phyloP scores from a whole-genome alignment of 2,797 vertebrate genomes.

The Trichosurus vulpecula region DNA sequence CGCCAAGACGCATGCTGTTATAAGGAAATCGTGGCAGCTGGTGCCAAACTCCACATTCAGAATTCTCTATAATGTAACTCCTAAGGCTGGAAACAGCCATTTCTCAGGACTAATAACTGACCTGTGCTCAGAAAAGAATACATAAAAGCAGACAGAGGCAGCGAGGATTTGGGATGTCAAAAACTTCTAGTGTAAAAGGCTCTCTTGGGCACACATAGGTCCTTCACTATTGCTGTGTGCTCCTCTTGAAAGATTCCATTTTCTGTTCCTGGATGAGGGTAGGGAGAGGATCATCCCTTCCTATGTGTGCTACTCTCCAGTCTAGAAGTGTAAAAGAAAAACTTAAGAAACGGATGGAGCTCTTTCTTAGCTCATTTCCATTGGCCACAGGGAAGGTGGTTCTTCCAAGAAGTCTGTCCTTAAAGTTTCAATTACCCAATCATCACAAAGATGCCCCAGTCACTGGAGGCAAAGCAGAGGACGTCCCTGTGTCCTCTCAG shows the following conservation, averaged over 20 bases:
- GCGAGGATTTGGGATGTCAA: background rate
- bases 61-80: background rate
- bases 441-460: background rate
- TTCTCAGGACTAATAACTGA: background rate
- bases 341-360: background rate
- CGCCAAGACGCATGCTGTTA: background rate
- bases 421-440: background rate
- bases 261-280: background rate
- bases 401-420: background rate
- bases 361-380: background rate
- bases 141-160: background rate
- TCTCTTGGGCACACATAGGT: background rate
- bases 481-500: background rate
- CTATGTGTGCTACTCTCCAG: background rate
- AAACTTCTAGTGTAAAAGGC: background rate
- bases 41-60: background rate
- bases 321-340: background rate
- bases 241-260: background rate
- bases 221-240: background rate
- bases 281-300: background rate
- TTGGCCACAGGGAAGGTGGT: background rate
- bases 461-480: background rate
- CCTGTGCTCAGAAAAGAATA: background rate
- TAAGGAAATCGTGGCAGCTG: background rate
- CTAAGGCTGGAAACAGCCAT: background rate